Evolutionary conservation across 2,113 vertebrate genomes (phyloP), one percentile per base, ranked within the genome.

Genomic region (Oceanites oceanicus): DNA sequence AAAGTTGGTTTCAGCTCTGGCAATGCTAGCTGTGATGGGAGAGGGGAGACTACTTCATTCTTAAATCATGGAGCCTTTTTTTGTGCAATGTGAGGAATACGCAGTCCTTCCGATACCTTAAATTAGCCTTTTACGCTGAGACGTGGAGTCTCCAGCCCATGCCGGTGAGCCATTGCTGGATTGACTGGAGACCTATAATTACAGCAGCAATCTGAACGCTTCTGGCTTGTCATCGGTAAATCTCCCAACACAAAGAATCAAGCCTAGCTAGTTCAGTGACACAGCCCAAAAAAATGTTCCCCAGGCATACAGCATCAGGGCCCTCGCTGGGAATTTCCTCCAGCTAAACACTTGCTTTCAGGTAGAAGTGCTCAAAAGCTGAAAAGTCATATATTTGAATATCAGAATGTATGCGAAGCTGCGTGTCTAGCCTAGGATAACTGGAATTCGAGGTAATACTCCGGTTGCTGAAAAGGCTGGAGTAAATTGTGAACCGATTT

Each of bases 331-430:
- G 74, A 62, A 78, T 16, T 77, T 68, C 77, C 55, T 77, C 59
- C 90, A 53, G 84, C 52, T 47, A 20, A 61, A 49, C 25, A 0
- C 29, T 47, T 29, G 66, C 72, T 68, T 47, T 44, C 47, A 23
- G 76, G 38, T 19, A 63, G 27, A 83, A 45, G n/a, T 10, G 19
- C 61, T 42, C 23, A 5, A 2, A 5, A n/a, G 67, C 32, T 16
- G 10, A 3, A 3, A 53, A 79, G 21, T 7, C 34, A 3, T 3
- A 0, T 26, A 22, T 4, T 20, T 13, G 73, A 19, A 0, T 7
- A 19, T 11, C 32, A 10, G 78, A 8, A 2, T 0, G 42, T 5
- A 13, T 0, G 7, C 1, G 11, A 22, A 23, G 66, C 66, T 14
- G 76, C 4, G 0, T 2, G 52, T 16, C 45, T 6, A 12, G 66